Base-by-base conservation (phyloP, 2,113 vertebrate species). In the Neofelis nebulosa region DNA sequence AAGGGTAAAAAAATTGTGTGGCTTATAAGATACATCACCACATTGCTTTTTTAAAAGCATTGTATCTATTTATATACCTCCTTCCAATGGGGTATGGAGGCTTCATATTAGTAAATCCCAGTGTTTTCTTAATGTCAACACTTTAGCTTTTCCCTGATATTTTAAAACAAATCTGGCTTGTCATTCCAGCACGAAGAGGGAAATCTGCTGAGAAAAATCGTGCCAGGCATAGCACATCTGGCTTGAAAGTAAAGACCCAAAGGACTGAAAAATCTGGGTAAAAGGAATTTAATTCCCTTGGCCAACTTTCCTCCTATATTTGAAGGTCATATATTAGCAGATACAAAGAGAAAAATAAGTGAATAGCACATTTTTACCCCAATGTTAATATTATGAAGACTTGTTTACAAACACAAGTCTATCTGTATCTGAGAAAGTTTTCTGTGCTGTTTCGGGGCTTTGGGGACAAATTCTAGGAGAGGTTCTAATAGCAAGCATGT, bases 161-260 rank as follows among this genome's bases (percentile, higher is more conserved):
- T 86, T 92, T 71, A 94, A 94, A 89, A 41, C 29, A 95, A 84
- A 83, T 91, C 79, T 91, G 41, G 29, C 50, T 87, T 95, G 48
- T 95, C n/a, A 50, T 23, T 27, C 41, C 18, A 95, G 38, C 5
- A 89, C 1, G 38, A 63, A 45, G 5, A 55, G 12, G 33, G 48
- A 73, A 92, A 87, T 41, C 18, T 91, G 38, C 61, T 8, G n/a
- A 90, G 55, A 87, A 93, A 91, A 91, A 91, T 38, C 57, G 10
- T 29, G 7, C 50, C 48, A 74, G 33, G 74, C 38, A 45, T 14
- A 73, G 38, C 68, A 74, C 18, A 87, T 76, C 29, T 83, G 55
- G 4, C n/a, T 94, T 74, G 45, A 63, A 48, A 78, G 14, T 84
- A 57, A 90, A 93, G 82, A 63, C 31, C 25, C 55, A n/a, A 65